Percentiles rank a stretch among this genome's conserved stretches.
phyloP scores from a whole-genome alignment of 1,140 invertebrate species.

The Psilanteris sp. region DNA sequence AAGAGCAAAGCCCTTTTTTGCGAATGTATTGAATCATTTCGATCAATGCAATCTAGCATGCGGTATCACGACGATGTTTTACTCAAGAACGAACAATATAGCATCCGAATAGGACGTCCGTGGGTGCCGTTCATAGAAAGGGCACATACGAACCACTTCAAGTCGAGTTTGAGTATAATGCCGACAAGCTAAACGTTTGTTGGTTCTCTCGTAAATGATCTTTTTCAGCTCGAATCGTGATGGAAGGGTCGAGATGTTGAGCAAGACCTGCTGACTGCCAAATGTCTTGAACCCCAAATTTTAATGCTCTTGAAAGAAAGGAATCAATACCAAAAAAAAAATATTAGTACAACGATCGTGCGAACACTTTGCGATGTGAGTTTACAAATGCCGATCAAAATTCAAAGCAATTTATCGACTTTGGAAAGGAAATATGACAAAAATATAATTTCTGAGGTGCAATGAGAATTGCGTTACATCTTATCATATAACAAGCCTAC shows the following conservation, averaged over 20 bases:
- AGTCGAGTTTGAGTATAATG: conserved; percentile 61
- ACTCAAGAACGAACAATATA: conserved; percentile 67
- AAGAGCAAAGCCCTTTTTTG: conserved; percentile 44
- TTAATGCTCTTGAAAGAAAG: conserved; percentile 28
- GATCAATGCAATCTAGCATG: conserved; percentile 70
- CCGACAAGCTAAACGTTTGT: conserved; percentile 58
- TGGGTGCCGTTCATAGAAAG: conserved; percentile 57
- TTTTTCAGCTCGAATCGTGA: conserved; percentile 69
- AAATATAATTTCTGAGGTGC: too few species aligned
- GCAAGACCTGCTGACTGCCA: conserved; percentile 52
- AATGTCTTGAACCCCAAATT: conserved; percentile 37
- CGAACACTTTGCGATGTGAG: conserved; percentile 18
- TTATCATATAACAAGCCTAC: conserved; percentile 10
- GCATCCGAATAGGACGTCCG: conserved; percentile 50
- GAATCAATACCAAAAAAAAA: conserved; percentile 32
- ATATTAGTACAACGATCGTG: conserved; percentile 28
- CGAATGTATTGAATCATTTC: conserved; percentile 48
- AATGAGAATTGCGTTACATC: too few species aligned
- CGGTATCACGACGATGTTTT: conserved; percentile 71
- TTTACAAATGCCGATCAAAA: background rate
- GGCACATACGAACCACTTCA: conserved; percentile 71
- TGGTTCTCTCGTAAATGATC: conserved; percentile 68
- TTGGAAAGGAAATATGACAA: too few species aligned
- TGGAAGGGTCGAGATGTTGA: conserved; percentile 38
- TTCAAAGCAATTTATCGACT: too few species aligned